Percentiles rank a stretch among this genome's conserved stretches.
Evolutionary conservation across 2,888 invertebrate species (phyloP).

Genomic region (Smittia aterrima): DNA sequence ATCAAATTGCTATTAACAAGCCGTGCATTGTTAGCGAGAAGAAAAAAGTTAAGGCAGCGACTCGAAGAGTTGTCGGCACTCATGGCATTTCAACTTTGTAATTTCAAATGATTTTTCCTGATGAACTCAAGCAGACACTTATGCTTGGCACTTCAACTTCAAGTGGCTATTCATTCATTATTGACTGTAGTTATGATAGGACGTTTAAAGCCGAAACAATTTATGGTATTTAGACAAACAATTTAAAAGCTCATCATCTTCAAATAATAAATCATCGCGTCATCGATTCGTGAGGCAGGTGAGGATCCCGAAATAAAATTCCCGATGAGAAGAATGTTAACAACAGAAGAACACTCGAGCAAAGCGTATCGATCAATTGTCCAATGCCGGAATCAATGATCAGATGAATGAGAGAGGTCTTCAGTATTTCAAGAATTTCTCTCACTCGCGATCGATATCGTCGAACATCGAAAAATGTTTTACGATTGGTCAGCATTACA

Average conservation of each 20-base stretch:
- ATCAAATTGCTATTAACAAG: slow-evolving; percentile 37
- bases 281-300: slow-evolving; percentile 24
- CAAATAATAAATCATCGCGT: slow-evolving; percentile 20
- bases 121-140: slow-evolving; percentile 32
- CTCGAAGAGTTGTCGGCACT: slow-evolving; percentile 32
- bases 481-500: slow-evolving; percentile 5
- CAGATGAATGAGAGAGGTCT: neutral
- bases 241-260: slow-evolving; percentile 3
- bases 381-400: slow-evolving; percentile 19
- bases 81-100: slow-evolving; percentile 5
- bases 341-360: neutral
- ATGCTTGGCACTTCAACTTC: slow-evolving; percentile 32
- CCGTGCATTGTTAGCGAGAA: slow-evolving; percentile 5
- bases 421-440: slow-evolving; percentile 7
- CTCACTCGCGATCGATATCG: neutral
- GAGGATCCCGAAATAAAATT: too few relatives aligned
- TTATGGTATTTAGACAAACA: slow-evolving; percentile 39
- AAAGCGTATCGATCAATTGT: slow-evolving; percentile 18
- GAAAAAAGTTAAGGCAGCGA: neutral
- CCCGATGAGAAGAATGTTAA: slow-evolving; percentile 14
- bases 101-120: neutral
- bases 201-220: slow-evolving; percentile 4
- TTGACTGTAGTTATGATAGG: slow-evolving; percentile 34
- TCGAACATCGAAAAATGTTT: slow-evolving; percentile 19
- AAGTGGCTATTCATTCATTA: slow-evolving; percentile 27